These are phyloP conservation scores for Neopipo cinnamomea DNA, from an alignment of 2,113 vertebrate genomes.

Conservation along the genomic window DNA sequence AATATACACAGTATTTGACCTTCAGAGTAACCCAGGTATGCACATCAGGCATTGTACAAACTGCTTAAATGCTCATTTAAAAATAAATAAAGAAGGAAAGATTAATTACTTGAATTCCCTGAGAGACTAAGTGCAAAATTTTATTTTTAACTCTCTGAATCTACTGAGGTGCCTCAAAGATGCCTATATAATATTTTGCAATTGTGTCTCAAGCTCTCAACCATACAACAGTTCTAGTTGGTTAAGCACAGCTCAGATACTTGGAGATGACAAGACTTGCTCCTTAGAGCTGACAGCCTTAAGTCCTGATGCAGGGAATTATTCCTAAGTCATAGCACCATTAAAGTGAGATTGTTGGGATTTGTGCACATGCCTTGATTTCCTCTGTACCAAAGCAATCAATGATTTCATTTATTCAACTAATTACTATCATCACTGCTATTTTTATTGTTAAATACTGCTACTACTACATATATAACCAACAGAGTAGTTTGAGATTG, in stretches of 20 bases:
- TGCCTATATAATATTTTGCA: not conserved
- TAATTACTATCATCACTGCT: not conserved
- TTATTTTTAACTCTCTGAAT: constrained; percentile 16
- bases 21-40: constrained; percentile 13
- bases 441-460: not conserved
- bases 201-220: not conserved
- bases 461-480: not conserved
- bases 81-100: not conserved
- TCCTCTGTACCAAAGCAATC: not conserved
- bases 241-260: not conserved
- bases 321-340: not conserved
- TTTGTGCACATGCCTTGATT: not conserved
- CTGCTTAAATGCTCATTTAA: not conserved
- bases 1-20: not conserved
- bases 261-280: not conserved
- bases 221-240: not conserved
- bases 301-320: not conserved
- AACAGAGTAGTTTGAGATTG: not conserved
- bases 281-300: not conserved
- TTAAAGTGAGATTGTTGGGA: not conserved
- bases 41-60: not conserved
- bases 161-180: not conserved
- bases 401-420: not conserved
- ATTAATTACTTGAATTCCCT: not conserved
- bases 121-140: not conserved